Evolutionary conservation across 30 jellyfish, hydroid and myxozoan genomes (phyloP).

Genomic region (Calvadosia cruxmelitensis): DNA sequence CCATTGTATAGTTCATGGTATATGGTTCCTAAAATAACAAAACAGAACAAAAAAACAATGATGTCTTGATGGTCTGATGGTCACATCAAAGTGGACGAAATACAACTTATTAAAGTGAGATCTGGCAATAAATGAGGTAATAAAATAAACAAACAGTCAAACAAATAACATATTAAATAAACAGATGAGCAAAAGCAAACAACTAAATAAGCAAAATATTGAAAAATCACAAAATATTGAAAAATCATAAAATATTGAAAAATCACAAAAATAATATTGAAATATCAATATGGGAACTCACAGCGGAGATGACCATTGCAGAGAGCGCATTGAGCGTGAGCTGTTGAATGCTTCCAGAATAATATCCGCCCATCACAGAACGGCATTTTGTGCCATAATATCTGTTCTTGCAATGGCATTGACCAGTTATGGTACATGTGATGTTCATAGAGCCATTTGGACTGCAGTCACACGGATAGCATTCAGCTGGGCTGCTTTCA

Average conservation of each 20-base stretch:
- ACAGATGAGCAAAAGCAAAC: no score
- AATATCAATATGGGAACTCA: no score
- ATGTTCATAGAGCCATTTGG: conserved; percentile 72
- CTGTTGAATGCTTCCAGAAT: conserved; percentile 67
- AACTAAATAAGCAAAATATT: no score
- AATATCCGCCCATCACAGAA: conserved; percentile 28
- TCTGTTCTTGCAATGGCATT: conserved; percentile 35
- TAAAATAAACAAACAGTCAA: no score
- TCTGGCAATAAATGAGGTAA: no score
- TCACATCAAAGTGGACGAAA: no score
- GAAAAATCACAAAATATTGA: no score
- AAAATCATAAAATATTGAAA: no score
- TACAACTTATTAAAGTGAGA: no score
- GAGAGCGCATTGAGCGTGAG: conserved; percentile 26
- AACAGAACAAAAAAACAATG: background rate
- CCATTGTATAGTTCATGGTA: conserved; percentile 15
- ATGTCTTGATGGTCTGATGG: no score
- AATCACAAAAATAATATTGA: no score
- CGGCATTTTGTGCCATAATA: conserved; percentile 47
- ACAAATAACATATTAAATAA: no score
- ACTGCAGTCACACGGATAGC: conserved; percentile 51
- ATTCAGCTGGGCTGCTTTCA: conserved; percentile 33
- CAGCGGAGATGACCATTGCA: conserved; percentile 59
- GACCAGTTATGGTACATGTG: conserved; percentile 67
- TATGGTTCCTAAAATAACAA: conserved; percentile 31